Evolutionary conservation across 2,797 vertebrate species (phyloP).

Genomic region (Vireo griseus): DNA sequence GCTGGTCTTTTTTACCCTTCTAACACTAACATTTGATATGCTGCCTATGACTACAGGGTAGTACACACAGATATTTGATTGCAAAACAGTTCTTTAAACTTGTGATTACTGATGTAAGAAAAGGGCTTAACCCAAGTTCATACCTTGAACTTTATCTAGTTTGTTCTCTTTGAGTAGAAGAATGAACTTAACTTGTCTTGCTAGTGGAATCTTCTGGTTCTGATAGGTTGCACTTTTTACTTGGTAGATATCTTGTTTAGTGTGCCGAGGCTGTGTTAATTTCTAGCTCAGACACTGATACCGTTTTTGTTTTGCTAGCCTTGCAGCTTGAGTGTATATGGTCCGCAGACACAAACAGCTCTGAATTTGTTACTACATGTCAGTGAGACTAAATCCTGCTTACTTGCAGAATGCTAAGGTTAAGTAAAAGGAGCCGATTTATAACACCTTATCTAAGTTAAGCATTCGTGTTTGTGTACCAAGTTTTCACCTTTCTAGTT

Average conservation of each 20-base stretch:
- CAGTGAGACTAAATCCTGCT: not conserved
- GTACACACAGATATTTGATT: not conserved
- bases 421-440: not conserved
- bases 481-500: not conserved
- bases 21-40: not conserved
- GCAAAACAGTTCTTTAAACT: not conserved
- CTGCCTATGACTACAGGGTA: not conserved
- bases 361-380: not conserved
- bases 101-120: not conserved
- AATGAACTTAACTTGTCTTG: not conserved
- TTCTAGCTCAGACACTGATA: not conserved
- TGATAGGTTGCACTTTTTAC: not conserved
- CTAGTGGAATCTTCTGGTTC: not conserved
- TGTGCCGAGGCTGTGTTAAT: not conserved
- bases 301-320: not conserved
- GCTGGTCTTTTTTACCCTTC: not conserved
- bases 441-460: not conserved
- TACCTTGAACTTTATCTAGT: not conserved
- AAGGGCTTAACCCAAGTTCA: not conserved
- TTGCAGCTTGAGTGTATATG: not conserved
- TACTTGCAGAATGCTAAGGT: not conserved
- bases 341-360: not conserved
- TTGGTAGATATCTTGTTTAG: not conserved
- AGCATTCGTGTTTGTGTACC: not conserved
- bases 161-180: not conserved